Evolutionary conservation across 2,888 invertebrate species (phyloP).

Genomic region (Hipparchia semele): DNA sequence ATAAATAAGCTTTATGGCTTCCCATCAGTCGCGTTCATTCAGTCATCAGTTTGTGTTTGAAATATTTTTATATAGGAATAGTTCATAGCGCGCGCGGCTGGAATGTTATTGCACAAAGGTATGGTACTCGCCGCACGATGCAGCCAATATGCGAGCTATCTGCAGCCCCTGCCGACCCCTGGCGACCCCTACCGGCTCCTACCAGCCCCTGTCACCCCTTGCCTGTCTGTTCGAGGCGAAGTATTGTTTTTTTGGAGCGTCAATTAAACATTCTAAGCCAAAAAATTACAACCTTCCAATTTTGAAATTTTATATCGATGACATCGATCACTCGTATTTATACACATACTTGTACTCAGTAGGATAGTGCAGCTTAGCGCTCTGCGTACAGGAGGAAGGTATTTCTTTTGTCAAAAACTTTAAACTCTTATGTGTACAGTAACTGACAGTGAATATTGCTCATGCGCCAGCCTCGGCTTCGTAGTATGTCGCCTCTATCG

Average conservation of each 20-base stretch:
- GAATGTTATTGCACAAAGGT: slow-evolving; percentile 9
- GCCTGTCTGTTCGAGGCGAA: background rate
- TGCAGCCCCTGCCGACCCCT: background rate
- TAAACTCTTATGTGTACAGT: too few relatives aligned
- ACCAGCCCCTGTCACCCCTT: background rate
- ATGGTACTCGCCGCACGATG: background rate
- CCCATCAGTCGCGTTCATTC: background rate
- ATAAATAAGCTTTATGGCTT: background rate
- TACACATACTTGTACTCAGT: too few relatives aligned
- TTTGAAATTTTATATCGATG: too few relatives aligned
- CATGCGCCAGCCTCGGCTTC: too few relatives aligned
- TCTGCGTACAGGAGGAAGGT: too few relatives aligned
- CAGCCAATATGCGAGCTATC: slow-evolving; percentile 1
- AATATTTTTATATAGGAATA: slow-evolving; percentile 11
- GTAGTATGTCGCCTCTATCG: too few relatives aligned
- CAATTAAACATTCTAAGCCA: background rate
- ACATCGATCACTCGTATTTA: too few relatives aligned
- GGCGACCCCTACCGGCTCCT: background rate
- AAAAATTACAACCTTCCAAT: too few relatives aligned
- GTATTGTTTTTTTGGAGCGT: background rate
- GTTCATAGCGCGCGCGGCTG: slow-evolving; percentile 1
- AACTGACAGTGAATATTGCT: too few relatives aligned
- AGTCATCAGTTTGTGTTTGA: background rate
- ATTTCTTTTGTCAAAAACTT: too few relatives aligned
- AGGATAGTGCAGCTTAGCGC: too few relatives aligned